Evolutionary conservation across 2,888 invertebrate genomes (phyloP), one percentile per base, ranked within the genome.

Genomic region (Drosophila colorata): DNA sequence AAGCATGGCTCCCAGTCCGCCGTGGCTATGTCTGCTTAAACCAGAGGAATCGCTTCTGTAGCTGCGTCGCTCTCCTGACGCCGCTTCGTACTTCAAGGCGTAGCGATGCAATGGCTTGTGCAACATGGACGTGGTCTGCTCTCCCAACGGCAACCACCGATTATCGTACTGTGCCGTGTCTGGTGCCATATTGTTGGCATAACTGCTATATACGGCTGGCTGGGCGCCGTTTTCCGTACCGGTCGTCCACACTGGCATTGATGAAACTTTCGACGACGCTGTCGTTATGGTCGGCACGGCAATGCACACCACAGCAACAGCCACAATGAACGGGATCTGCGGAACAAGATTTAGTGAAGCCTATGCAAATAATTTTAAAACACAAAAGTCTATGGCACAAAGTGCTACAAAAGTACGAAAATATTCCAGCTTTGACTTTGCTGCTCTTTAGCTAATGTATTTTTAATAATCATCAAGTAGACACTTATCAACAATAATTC

Each of bases 271-370:
- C 66, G 46, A 37, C 20, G 76, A 18, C 33, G 57, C 47, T 7
- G 47, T 38, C 35, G 72, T 68, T 66, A 77, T 58, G 58, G 74
- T 46, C 9, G 80, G 70, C 67, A 70, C 57, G 64, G 38, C 74
- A 48, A 71, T 51, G 64, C 74, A 76, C 61, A 86, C 81, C 80
- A 88, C 85, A 77, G 90, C 78, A 56, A 68, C 76, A 66, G 78
- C 80, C 69, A 83, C 75, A 73, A 84, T 63, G 66, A 84, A 70
- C 78, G 82, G 76, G 80, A 87, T 74, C 78, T 84, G 44, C 13
- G 46, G 23, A 13, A 5, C 7, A 38, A 37, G 43, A 35, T 44
- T 44, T 33, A 47, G 25, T 20, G 41, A 41, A 37, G 44, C 20
- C 40, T 31, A 53, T 58, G 33, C 14, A 48, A 69, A 72, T 69